These are phyloP conservation scores for Metaphire vulgaris DNA, from an alignment of 1,140 invertebrate genomes.

Conservation along the genomic window DNA sequence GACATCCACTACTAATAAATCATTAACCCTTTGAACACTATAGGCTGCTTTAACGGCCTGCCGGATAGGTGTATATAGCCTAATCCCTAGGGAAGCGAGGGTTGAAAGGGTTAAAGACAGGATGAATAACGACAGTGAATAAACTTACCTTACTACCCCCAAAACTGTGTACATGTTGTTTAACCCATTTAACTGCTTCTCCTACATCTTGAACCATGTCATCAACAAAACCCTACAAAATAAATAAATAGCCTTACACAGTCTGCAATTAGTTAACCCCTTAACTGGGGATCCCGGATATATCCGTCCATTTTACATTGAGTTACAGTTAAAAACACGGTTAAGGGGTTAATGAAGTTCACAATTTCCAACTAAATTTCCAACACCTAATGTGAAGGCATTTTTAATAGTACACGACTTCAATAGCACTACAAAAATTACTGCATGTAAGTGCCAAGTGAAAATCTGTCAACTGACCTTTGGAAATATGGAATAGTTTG, in stretches of 20 bases:
- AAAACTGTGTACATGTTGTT: slow-evolving; percentile 41
- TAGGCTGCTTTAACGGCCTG: no score
- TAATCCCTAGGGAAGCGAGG: no score
- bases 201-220: slow-evolving; percentile 50
- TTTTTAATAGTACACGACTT: not conserved
- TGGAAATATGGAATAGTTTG: slow-evolving; percentile 48
- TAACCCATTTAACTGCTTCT: slow-evolving; percentile 44
- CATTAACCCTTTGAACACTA: no score
- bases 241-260: no score
- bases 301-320: no score
- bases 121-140: no score
- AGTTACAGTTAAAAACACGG: no score
- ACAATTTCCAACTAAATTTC: slow-evolving; percentile 5
- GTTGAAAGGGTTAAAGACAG: no score
- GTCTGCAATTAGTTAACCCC: no score
- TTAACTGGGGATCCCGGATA: no score
- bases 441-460: not conserved
- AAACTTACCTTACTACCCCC: slow-evolving; percentile 46
- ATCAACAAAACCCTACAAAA: slow-evolving; percentile 45
- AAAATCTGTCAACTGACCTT: slow-evolving; percentile 43
- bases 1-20: no score
- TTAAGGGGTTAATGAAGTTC: not conserved
- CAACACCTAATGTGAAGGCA: not conserved
- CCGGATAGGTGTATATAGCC: no score
- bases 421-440: not conserved